A percentile compares a stretch with the other conserved stretches of the same genome.
Evolutionary conservation across 2,113 vertebrate genomes (phyloP).

Genomic region (Urocolius indicus): DNA sequence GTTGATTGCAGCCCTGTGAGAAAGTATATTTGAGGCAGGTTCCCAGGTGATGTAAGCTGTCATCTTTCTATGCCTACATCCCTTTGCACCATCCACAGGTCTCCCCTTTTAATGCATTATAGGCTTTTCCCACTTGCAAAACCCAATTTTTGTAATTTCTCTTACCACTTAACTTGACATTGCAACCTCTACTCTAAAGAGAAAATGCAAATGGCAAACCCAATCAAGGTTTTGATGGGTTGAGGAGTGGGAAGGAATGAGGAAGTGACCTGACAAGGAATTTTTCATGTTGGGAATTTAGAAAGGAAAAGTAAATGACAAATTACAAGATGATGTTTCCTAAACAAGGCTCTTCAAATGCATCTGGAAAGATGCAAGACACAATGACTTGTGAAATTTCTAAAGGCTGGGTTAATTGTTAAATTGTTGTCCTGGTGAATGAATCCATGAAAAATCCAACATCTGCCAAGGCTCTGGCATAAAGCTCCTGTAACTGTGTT

Average conservation of each 20-base stretch:
- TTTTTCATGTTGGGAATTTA: not conserved
- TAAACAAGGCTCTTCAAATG: not conserved
- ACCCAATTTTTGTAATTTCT: not conserved
- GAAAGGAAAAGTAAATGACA: not conserved
- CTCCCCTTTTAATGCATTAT: not conserved
- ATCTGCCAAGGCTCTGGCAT: not conserved
- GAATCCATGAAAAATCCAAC: not conserved
- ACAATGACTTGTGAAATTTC: not conserved
- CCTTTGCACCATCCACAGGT: not conserved
- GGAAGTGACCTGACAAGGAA: not conserved
- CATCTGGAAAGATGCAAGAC: not conserved
- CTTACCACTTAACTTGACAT: not conserved
- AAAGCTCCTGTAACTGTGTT: not conserved
- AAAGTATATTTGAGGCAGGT: not conserved
- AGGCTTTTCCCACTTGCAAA: not conserved
- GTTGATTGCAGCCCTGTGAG: not conserved
- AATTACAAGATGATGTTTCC: not conserved
- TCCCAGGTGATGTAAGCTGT: not conserved
- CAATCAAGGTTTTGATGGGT: not conserved
- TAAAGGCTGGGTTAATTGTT: not conserved
- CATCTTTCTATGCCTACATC: not conserved
- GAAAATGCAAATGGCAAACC: not conserved
- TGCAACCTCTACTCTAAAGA: fast-evolving
- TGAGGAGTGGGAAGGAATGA: not conserved
- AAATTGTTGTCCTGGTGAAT: not conserved